A percentile compares a stretch with the other conserved stretches of the same genome.
phyloP scores from a whole-genome alignment of 2,113 vertebrate genomes.

The Trematocara variabile region DNA sequence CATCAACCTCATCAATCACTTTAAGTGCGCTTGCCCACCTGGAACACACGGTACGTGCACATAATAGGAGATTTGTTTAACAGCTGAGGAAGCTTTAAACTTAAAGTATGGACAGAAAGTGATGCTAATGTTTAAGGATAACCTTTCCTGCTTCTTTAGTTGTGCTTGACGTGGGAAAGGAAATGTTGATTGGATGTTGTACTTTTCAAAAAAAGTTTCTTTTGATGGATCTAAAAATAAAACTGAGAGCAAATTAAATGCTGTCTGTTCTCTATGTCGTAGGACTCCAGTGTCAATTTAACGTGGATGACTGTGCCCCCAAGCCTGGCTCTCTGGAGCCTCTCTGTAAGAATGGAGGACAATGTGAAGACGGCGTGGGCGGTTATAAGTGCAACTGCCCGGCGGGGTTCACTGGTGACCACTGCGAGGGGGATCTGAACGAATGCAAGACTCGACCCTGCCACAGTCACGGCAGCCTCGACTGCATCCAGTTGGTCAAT shows the following conservation, averaged over 20 bases:
- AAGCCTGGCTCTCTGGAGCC: constrained; percentile 62
- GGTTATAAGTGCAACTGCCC: constrained; percentile 84
- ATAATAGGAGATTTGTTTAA: background rate
- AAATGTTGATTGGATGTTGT: background rate
- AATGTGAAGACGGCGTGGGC: constrained; percentile 85
- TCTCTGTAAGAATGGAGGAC: constrained; percentile 85
- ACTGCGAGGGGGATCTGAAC: constrained; percentile 91
- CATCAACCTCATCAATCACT: constrained; percentile 87
- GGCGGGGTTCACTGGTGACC: constrained; percentile 85
- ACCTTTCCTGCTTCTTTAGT: background rate
- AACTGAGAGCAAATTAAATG: background rate
- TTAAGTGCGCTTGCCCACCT: constrained; percentile 86
- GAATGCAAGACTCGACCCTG: constrained; percentile 90
- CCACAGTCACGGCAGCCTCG: constrained; percentile 80
- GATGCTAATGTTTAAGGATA: background rate
- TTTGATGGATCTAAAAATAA: background rate
- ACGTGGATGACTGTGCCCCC: constrained; percentile 82
- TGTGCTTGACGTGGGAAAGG: background rate
- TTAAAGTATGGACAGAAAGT: background rate
- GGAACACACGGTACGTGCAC: constrained; percentile 82
- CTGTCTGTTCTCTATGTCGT: background rate
- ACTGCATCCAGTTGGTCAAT: constrained; percentile 86
- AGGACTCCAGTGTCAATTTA: constrained; percentile 85
- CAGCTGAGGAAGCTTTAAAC: background rate
- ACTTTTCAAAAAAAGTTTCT: background rate